Evolutionary conservation across 2,113 vertebrate genomes (phyloP).

Genomic region (Suncus etruscus): DNA sequence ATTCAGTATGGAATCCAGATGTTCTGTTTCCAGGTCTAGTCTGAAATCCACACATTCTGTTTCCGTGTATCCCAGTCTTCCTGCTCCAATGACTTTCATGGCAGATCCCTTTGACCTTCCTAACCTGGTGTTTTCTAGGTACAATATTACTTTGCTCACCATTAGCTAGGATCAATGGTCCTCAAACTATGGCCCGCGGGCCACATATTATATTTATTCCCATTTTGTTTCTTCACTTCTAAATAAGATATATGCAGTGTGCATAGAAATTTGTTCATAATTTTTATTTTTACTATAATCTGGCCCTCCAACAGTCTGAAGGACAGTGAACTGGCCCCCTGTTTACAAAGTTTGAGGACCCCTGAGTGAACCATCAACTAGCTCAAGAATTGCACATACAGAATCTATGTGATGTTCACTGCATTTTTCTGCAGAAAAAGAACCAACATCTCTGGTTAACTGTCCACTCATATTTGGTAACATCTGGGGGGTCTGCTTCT

Average conservation of each 20-base stretch:
- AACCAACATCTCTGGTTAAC: not conserved
- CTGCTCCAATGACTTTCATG: not conserved
- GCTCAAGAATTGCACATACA: not conserved
- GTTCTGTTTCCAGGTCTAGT: not conserved
- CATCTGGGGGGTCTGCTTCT: not conserved
- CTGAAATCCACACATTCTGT: constrained; percentile 4
- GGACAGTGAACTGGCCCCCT: too few species aligned
- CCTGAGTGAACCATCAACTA: not conserved
- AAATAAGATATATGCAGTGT: too few species aligned
- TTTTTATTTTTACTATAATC: too few species aligned
- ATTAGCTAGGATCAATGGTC: too few species aligned
- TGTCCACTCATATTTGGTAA: not conserved
- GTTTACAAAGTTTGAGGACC: too few species aligned
- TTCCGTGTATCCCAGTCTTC: not conserved
- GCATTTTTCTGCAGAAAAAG: not conserved
- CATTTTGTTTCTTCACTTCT: too few species aligned
- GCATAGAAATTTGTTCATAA: too few species aligned
- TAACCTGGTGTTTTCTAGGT: not conserved
- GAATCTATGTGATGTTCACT: not conserved
- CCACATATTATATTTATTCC: too few species aligned
- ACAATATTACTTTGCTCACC: not conserved
- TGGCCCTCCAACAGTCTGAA: too few species aligned
- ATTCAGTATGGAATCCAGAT: not conserved
- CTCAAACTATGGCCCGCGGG: too few species aligned
- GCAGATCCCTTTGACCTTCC: not conserved